phyloP scores from a whole-genome alignment of 2,113 vertebrate species.

The Sialia sialis region DNA sequence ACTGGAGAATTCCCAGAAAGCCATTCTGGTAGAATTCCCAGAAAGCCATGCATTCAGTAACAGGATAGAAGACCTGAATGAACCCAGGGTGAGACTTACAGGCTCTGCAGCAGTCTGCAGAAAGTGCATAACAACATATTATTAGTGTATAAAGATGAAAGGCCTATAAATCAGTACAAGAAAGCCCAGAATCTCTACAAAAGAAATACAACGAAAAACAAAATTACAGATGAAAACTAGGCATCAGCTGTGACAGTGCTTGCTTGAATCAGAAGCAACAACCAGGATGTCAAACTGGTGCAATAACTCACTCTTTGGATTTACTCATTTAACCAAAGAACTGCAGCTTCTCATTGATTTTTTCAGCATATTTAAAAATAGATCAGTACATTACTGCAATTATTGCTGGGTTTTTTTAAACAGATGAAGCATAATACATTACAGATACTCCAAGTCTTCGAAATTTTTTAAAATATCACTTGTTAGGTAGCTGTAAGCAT shows the following conservation, averaged over 20 bases:
- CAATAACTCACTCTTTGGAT: not conserved
- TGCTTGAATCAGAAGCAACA: not conserved
- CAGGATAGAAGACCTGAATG: not conserved
- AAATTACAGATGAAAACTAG: not conserved
- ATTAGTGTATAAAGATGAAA: not conserved
- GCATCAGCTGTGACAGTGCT: not conserved
- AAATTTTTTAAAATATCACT: not conserved
- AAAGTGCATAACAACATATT: not conserved
- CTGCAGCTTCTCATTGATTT: not conserved
- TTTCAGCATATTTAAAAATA: not conserved
- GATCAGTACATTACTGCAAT: not conserved
- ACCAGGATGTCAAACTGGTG: not conserved
- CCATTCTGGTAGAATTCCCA: not conserved
- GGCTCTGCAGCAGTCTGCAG: not conserved
- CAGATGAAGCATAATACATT: not conserved
- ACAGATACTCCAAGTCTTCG: not conserved
- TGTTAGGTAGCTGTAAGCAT: not conserved
- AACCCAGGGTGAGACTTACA: not conserved
- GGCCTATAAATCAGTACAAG: not conserved
- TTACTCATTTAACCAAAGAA: not conserved
- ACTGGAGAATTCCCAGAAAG: not conserved
- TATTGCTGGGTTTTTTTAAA: not conserved
- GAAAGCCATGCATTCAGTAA: not conserved
- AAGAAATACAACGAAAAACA: not conserved
- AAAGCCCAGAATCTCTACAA: not conserved